Conservation (phyloP, 1,140 invertebrate genomes). For the Cyphomyrmex costatus region DNA sequence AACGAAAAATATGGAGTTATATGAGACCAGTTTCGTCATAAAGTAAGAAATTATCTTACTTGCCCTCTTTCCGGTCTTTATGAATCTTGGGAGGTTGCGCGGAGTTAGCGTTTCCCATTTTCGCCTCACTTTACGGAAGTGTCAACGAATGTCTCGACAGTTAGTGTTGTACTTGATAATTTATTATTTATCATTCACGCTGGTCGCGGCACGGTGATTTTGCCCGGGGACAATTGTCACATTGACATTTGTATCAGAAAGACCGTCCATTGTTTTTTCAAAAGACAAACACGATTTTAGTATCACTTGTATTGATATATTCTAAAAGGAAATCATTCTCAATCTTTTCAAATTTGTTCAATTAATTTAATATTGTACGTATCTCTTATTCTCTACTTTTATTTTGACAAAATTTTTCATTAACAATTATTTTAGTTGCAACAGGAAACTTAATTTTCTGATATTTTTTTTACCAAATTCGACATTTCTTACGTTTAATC, state of each 20-base stretch:
- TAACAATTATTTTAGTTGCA: background rate
- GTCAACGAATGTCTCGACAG: background rate
- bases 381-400: background rate
- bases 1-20: background rate
- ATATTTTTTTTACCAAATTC: background rate
- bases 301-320: background rate
- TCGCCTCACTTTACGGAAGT: background rate
- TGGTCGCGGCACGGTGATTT: background rate
- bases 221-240: constrained; percentile 12
- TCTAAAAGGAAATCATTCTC: background rate
- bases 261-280: constrained; percentile 61
- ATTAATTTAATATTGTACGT: background rate
- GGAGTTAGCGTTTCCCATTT: constrained; percentile 68
- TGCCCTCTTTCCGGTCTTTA: constrained; percentile 53
- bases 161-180: constrained; percentile 68
- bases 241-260: constrained; percentile 18
- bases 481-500: background rate
- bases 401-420: background rate
- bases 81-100: constrained; percentile 23
- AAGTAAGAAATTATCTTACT: constrained; percentile 64
- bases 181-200: constrained; percentile 62
- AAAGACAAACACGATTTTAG: constrained; percentile 10
- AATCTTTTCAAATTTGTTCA: background rate
- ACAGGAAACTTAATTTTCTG: background rate
- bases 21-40: too few relatives aligned